phyloP scores from a whole-genome alignment of 2,797 vertebrate genomes.

The Rallus crepitans region DNA sequence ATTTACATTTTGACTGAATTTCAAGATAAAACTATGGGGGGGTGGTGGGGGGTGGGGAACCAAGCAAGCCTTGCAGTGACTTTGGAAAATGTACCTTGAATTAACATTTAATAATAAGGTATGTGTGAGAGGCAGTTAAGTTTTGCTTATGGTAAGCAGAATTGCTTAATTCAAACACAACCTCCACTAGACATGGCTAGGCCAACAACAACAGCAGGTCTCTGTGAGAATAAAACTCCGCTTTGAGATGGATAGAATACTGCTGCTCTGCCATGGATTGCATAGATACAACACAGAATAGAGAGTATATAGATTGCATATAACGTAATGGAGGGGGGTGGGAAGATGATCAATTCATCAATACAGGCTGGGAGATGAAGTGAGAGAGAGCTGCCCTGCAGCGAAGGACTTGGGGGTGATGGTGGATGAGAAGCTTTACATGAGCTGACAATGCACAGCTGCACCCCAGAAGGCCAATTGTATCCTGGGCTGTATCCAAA shows the following conservation, averaged over 20 bases:
- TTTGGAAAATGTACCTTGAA: not conserved
- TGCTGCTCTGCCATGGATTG: not conserved
- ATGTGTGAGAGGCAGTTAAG: not conserved
- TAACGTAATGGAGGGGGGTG: not conserved
- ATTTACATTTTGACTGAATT: not conserved
- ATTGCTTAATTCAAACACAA: not conserved
- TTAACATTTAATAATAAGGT: not conserved
- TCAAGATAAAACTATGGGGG: not conserved
- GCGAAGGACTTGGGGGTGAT: too few relatives aligned
- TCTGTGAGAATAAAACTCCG: not conserved
- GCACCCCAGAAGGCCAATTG: too few relatives aligned
- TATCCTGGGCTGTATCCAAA: too few relatives aligned
- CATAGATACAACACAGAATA: not conserved
- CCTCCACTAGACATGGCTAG: not conserved
- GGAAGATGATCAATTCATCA: not conserved
- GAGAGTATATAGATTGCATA: not conserved
- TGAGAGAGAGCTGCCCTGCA: too few relatives aligned
- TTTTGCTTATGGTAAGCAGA: not conserved
- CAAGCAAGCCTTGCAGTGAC: not conserved
- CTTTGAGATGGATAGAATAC: not conserved
- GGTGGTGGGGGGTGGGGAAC: not conserved
- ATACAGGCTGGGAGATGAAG: too few relatives aligned
- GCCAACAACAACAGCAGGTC: not conserved
- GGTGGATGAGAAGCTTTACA: too few relatives aligned
- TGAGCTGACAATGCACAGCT: too few relatives aligned